phyloP scores from a whole-genome alignment of 2,888 invertebrate species.

The Acronicta alni region DNA sequence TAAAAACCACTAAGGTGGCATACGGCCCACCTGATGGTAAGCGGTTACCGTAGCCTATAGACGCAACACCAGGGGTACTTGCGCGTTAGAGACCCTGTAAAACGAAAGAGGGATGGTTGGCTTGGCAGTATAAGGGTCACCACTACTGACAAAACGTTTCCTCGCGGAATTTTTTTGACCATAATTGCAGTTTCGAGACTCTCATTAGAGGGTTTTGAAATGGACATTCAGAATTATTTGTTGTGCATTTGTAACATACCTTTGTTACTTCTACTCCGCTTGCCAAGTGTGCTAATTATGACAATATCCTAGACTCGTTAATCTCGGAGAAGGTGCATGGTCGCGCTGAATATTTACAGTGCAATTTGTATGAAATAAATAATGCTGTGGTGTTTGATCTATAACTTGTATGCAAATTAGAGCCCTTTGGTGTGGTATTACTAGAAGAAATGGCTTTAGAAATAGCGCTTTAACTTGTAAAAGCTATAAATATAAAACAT shows the following conservation, averaged over 20 bases:
- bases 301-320: conserved; percentile 48
- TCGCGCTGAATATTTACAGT: conserved; percentile 30
- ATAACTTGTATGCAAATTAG: conserved; percentile 44
- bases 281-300: conserved; percentile 51
- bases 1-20: no score
- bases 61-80: no score
- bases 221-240: no score
- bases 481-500: conserved; percentile 38
- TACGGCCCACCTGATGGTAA: no score
- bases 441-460: conserved; percentile 8
- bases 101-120: no score
- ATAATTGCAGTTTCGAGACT: no score
- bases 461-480: conserved; percentile 19
- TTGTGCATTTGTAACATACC: conserved; percentile 26
- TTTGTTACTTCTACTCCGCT: conserved; percentile 7
- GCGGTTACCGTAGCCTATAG: no score
- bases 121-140: no score
- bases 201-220: no score
- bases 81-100: no score
- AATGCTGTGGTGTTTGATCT: conserved; percentile 36
- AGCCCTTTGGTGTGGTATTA: conserved; percentile 30
- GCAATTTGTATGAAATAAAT: conserved; percentile 37
- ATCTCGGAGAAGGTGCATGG: conserved; percentile 15
- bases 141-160: no score
- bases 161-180: no score